A percentile compares a stretch with the other conserved stretches of the same genome.
Conservation (phyloP, 2,113 vertebrate genomes). For the Indri indri region DNA sequence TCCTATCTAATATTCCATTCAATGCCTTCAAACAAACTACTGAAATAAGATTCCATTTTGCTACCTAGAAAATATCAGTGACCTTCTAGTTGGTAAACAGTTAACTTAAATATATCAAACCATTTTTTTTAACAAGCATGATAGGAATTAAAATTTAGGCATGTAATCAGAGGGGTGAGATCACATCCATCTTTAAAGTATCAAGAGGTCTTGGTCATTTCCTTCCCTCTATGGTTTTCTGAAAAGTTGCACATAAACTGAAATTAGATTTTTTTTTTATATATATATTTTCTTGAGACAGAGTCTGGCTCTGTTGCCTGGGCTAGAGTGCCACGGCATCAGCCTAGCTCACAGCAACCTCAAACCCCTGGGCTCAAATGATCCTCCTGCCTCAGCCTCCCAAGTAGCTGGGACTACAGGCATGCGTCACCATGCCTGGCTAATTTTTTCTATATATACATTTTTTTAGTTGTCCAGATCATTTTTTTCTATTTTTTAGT, state of each 20-base stretch:
- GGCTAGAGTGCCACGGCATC: too few species aligned
- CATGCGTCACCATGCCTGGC: too few species aligned
- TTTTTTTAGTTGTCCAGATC: too few species aligned
- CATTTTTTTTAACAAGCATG: background rate
- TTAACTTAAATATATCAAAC: background rate
- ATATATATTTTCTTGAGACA: too few species aligned
- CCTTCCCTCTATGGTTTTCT: slow-evolving; percentile 14
- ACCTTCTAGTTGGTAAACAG: background rate
- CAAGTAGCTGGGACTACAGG: too few species aligned
- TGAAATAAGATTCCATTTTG: background rate
- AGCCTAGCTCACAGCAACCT: too few species aligned
- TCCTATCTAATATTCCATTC: background rate
- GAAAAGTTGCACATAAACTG: background rate
- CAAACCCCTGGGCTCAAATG: too few species aligned
- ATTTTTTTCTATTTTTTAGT: too few species aligned
- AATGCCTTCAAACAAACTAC: background rate
- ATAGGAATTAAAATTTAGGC: slow-evolving; percentile 7
- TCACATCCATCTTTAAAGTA: slow-evolving; percentile 42
- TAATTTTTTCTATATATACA: too few species aligned
- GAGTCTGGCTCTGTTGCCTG: too few species aligned
- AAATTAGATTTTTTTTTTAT: too few species aligned
- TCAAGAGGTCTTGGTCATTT: slow-evolving; percentile 45
- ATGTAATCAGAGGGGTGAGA: background rate
- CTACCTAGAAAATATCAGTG: background rate
- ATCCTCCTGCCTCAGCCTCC: too few species aligned